Conservation (phyloP, 2,113 vertebrate genomes). For the Chelonoidis abingdonii region DNA sequence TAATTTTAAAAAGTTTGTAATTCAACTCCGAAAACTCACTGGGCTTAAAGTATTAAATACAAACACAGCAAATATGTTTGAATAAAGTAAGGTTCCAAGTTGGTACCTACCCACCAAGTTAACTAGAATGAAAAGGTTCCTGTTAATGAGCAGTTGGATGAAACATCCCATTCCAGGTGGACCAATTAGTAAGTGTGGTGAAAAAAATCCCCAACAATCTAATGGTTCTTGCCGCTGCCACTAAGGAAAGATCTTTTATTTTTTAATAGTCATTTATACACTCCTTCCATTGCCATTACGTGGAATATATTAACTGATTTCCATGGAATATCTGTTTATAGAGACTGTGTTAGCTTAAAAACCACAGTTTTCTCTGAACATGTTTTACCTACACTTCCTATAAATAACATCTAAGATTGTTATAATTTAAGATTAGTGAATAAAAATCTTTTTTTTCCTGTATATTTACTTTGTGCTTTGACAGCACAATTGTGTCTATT, state of each 20-base stretch:
- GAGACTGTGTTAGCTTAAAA: background rate
- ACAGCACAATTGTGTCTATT: background rate
- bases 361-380: background rate
- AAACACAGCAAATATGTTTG: background rate
- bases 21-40: background rate
- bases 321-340: background rate
- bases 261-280: background rate
- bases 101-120: background rate
- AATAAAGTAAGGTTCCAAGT: background rate
- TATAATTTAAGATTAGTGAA: background rate
- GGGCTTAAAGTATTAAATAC: rapidly evolving
- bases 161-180: background rate
- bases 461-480: background rate
- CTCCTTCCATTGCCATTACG: background rate
- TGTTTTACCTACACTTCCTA: background rate
- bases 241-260: background rate
- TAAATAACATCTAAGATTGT: background rate
- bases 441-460: background rate
- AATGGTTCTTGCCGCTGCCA: background rate
- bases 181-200: conserved; percentile 40
- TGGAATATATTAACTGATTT: background rate
- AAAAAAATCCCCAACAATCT: background rate
- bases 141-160: background rate
- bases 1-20: background rate
- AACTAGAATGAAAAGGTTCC: background rate